Percentiles rank a stretch among this genome's conserved stretches.
phyloP scores from a whole-genome alignment of 2,797 vertebrate species.

The Chanos chanos region DNA sequence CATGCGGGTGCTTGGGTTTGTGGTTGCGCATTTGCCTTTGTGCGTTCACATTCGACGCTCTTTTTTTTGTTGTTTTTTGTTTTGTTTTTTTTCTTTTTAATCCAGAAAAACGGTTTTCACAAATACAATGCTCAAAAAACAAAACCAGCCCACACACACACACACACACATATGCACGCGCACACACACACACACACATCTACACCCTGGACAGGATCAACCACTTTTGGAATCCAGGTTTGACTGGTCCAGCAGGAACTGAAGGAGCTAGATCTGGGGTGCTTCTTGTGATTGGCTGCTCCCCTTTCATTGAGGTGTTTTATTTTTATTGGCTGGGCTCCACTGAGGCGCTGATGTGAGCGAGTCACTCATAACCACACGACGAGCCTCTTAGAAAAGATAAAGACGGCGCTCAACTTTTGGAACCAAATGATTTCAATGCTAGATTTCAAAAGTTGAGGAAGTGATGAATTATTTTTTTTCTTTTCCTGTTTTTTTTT shows the following conservation, averaged over 20 bases:
- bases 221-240: constrained; percentile 32
- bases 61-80: constrained; percentile 5
- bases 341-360: constrained; percentile 12
- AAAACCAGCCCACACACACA: too few relatives aligned
- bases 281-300: constrained; percentile 43
- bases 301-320: constrained; percentile 32
- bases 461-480: too few relatives aligned
- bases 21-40: neutral
- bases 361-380: constrained; percentile 16
- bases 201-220: constrained; percentile 42
- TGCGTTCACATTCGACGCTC: constrained; percentile 7
- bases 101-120: too few relatives aligned
- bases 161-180: too few relatives aligned
- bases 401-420: neutral
- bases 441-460: too few relatives aligned
- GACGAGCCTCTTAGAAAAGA: constrained; percentile 8
- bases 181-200: constrained; percentile 49
- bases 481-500: too few relatives aligned
- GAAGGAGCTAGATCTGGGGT: neutral
- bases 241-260: constrained; percentile 38
- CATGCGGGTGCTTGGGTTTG: constrained; percentile 3
- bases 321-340: constrained; percentile 43
- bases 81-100: too few relatives aligned
- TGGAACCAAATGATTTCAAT: neutral
- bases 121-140: too few relatives aligned